Base-by-base conservation (phyloP, 2,113 vertebrate species). In the Arvicanthis niloticus region DNA sequence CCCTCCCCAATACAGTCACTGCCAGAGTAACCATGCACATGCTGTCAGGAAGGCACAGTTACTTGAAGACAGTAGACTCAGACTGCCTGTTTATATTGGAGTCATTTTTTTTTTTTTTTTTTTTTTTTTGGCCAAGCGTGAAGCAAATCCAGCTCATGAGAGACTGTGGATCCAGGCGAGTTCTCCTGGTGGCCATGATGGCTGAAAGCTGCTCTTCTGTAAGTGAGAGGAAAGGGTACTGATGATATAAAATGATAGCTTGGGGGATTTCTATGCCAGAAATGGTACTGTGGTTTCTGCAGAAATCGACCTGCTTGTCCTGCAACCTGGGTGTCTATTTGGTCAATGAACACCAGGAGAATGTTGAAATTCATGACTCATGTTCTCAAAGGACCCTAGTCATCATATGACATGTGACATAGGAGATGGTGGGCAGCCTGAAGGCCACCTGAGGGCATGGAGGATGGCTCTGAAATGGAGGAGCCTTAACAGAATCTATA, bases 141-240 rank as follows among this genome's bases (percentile, higher is more conserved):
- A 22, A 9, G 22, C 5, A 2, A 24, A 21, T 0, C 4, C n/a
- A 3, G 56, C 7, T 22, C 51, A 37, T 45, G 10, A 7, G 21
- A 3, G 9, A 29, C 82, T 17, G 16, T 21, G 62, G 29, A 29
- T 60, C 29, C 40, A 10, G 62, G 89, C 2, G 2, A 3, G 22
- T 29, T 13, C 1, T 1, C 29, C 11, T 0, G 65, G 26, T 0
- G 7, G 24, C 13, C 48, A 24, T 1, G 1, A 19, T 19, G 5
- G 2, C 48, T 29, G 4, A 4, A 5, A 4, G 7, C 37, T 24
- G 24, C 56, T 45, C 21, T 48, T 78, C 6, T 53, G 56, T 17
- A 68, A 84, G 42, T 15, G 48, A 73, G 45, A 70, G 31, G 67
- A 53, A 89, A 24, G 0, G 4, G 29, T 19, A 58, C 34, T 31